phyloP scores from a whole-genome alignment of 2,113 vertebrate species.

The Seriola aureovittata region DNA sequence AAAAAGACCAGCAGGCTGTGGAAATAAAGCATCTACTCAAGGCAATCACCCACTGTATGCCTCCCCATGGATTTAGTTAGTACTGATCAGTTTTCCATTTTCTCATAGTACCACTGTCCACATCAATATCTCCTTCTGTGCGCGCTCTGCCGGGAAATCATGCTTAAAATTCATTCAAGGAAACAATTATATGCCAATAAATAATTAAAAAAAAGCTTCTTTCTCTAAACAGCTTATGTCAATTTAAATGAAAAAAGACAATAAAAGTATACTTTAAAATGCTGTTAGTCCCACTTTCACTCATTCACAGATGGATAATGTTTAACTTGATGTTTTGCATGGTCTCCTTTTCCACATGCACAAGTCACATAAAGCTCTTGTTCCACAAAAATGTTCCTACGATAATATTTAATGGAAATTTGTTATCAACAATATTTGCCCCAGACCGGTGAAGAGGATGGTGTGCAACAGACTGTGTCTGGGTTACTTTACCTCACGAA shows the following conservation, averaged over 20 bases:
- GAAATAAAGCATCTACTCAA: constrained; percentile 33
- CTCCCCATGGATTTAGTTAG: constrained; percentile 42
- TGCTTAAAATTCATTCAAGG: background rate
- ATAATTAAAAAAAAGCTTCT: background rate
- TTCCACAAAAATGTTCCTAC: background rate
- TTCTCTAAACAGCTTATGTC: background rate
- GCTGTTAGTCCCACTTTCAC: background rate
- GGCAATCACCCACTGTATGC: constrained; percentile 5
- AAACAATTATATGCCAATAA: constrained; percentile 12
- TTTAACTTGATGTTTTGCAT: constrained; percentile 36
- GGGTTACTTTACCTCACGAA: background rate
- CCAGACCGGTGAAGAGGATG: background rate
- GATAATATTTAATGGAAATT: constrained; percentile 21
- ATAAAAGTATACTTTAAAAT: background rate
- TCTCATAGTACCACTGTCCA: constrained; percentile 39
- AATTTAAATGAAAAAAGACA: background rate
- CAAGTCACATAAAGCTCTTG: background rate
- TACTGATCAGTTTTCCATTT: constrained; percentile 50
- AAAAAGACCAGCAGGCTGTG: constrained; percentile 23
- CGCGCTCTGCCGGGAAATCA: background rate
- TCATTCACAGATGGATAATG: constrained; percentile 21
- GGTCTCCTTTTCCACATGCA: background rate
- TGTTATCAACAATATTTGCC: background rate
- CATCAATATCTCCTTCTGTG: constrained; percentile 28
- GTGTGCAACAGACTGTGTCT: background rate